Conservation (phyloP, 2,888 invertebrate genomes). For the Zygothrica quintamaculata region DNA sequence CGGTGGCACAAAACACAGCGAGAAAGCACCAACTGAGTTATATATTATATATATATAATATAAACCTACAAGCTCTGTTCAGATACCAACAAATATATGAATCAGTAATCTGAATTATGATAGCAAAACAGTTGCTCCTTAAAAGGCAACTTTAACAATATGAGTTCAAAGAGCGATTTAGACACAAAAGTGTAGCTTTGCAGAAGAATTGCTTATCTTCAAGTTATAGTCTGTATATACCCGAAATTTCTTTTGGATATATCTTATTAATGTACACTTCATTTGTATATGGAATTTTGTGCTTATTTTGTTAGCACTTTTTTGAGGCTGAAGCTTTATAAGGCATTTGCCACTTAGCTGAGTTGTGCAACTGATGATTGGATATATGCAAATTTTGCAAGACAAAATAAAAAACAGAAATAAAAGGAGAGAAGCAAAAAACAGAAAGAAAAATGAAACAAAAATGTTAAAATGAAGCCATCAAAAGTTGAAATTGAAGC, state of each 20-base stretch:
- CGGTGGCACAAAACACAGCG: constrained; percentile 48
- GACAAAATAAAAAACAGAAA: constrained; percentile 5
- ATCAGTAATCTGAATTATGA: constrained; percentile 14
- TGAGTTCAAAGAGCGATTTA: too few species aligned
- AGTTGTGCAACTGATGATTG: constrained; percentile 45
- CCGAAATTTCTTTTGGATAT: too few species aligned
- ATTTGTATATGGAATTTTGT: neutral
- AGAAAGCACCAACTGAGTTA: too few species aligned
- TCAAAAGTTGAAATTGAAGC: constrained; percentile 53
- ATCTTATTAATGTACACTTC: too few species aligned
- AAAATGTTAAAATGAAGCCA: constrained; percentile 60
- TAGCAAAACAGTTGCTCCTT: too few species aligned
- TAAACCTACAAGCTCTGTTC: too few species aligned
- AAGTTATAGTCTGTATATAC: neutral
- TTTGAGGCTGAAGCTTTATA: constrained; percentile 29
- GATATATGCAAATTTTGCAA: constrained; percentile 52
- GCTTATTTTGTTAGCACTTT: constrained; percentile 6
- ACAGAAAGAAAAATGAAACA: constrained; percentile 6
- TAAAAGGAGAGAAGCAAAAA: too few species aligned
- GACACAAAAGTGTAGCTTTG: too few species aligned
- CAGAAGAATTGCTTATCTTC: too few species aligned
- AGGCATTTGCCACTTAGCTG: constrained; percentile 37
- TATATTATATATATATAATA: too few species aligned
- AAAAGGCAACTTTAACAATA: too few species aligned
- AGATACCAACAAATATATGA: constrained; percentile 7